phyloP scores from a whole-genome alignment of 1,140 invertebrate species.

The Gonioctena quinquepunctata region DNA sequence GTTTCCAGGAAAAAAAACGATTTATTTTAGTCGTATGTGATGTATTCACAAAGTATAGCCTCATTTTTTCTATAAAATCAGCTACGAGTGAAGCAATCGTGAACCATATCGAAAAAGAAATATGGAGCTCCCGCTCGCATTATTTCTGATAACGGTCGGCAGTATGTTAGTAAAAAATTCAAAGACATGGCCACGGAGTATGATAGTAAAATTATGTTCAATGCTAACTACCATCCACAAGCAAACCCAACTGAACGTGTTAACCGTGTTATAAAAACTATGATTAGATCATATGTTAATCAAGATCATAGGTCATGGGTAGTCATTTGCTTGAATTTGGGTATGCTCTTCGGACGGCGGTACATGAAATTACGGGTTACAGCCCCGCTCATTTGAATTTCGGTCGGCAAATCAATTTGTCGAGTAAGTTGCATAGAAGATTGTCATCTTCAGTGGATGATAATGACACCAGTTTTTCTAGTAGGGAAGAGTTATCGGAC shows the following conservation, averaged over 20 bases:
- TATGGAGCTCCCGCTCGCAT: constrained; percentile 26
- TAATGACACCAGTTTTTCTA: background rate
- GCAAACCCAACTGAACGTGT: constrained; percentile 22
- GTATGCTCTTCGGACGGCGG: constrained; percentile 20
- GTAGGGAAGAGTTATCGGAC: background rate
- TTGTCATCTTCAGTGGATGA: background rate
- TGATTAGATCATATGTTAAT: background rate
- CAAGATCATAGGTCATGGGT: background rate
- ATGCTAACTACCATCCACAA: constrained; percentile 16
- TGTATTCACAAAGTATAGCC: constrained; percentile 24
- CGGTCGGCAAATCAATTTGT: constrained; percentile 1
- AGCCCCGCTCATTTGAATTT: constrained; percentile 14
- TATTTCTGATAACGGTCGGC: constrained; percentile 8
- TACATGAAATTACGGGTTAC: constrained; percentile 22
- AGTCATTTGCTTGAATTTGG: too few relatives aligned
- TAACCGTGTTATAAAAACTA: constrained; percentile 22
- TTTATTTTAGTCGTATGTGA: constrained; percentile 20
- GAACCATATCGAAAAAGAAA: constrained; percentile 24
- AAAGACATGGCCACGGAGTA: constrained; percentile 11
- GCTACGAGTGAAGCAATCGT: background rate
- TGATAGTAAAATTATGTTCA: constrained; percentile 16
- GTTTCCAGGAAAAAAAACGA: constrained; percentile 13
- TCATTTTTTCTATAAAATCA: constrained; percentile 19
- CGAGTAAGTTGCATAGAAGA: background rate
- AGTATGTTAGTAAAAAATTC: constrained; percentile 13